Conservation (phyloP, 2,888 invertebrate species). For the Dorcus parallelipipedus region DNA sequence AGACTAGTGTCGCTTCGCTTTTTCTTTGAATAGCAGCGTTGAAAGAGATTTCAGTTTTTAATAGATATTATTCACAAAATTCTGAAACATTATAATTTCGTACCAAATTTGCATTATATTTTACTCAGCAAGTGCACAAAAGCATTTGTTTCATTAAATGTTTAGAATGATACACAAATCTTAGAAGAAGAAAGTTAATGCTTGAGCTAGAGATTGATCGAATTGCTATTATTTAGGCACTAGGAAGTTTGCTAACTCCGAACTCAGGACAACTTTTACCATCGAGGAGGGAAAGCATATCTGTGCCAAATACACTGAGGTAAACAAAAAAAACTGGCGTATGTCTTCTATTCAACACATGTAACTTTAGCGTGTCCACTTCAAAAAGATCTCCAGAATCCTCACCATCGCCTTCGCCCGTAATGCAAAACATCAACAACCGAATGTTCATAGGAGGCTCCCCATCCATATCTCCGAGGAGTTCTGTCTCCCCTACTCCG, state of each 20-base stretch:
- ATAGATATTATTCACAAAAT: no score
- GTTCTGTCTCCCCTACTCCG: conserved; percentile 50
- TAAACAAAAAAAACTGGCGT: neutral
- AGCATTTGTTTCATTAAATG: no score
- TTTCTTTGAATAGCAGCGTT: no score
- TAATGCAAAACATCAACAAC: conserved; percentile 25
- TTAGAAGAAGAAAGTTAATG: no score
- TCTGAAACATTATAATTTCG: no score
- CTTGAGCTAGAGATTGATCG: no score
- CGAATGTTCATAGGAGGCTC: conserved; percentile 20
- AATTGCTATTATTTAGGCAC: conserved; percentile 54
- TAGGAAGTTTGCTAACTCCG: conserved; percentile 74
- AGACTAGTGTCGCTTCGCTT: no score
- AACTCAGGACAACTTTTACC: conserved; percentile 61
- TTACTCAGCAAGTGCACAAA: no score
- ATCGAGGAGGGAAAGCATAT: conserved; percentile 63
- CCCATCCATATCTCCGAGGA: conserved; percentile 23
- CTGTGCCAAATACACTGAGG: conserved; percentile 53
- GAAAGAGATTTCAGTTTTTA: no score
- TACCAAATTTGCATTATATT: no score
- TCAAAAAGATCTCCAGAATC: conserved; percentile 42
- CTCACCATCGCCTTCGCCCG: conserved; percentile 32
- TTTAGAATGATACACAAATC: no score
- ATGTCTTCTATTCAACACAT: neutral
- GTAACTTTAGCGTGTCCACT: conserved; percentile 42